Base-by-base conservation (phyloP, 2,797 vertebrate species). In the Melanotaenia maccullochi region DNA sequence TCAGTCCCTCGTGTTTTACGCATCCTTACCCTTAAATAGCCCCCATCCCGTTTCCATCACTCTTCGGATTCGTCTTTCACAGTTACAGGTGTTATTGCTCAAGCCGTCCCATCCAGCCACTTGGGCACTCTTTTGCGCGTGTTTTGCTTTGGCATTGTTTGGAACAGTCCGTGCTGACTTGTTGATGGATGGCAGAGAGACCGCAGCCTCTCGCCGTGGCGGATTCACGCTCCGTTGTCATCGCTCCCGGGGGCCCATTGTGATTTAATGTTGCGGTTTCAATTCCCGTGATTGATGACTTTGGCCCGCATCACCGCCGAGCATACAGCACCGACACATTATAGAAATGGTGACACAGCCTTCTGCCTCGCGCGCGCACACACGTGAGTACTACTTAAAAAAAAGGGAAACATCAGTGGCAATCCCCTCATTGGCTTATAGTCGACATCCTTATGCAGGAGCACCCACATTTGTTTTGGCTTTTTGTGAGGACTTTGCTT, bases 211-310 rank as follows among this genome's bases (percentile, higher is more conserved):
- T 77, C 44, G 40, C 74, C 62, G 60, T 35, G 81, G 77, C 81
- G 75, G 79, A 82, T 81, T 67, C 79, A 60, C 84, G 76, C 75
- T 59, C 76, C 25, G 47, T 79, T 85, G 79, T 83, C 81, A 66
- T 71, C 84, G 59, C 73, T 80, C 79, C 78, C 72, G 71, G 71
- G 70, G 81, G 78, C 57, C 73, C 14, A 22, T 67, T 86, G 88
- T 76, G 89, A 91, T 91, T 87, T 79, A 84, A 61, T 73, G 86
- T 79, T 87, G 90, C 73, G 84, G 81, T 65, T 92, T 84, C 76
- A 82, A 87, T 76, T 76, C 61, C 52, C 68, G 75, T 91, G 89
- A 93, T 88, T 76, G 86, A 92, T 89, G 87, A 78, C 65, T 88
- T 81, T 80, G 80, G 73, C 75, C 76, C 71, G 68, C 80, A 62